Evolutionary conservation across 1,140 invertebrate genomes (phyloP), one percentile per base, ranked within the genome.

Genomic region (Parapsyche elsis): DNA sequence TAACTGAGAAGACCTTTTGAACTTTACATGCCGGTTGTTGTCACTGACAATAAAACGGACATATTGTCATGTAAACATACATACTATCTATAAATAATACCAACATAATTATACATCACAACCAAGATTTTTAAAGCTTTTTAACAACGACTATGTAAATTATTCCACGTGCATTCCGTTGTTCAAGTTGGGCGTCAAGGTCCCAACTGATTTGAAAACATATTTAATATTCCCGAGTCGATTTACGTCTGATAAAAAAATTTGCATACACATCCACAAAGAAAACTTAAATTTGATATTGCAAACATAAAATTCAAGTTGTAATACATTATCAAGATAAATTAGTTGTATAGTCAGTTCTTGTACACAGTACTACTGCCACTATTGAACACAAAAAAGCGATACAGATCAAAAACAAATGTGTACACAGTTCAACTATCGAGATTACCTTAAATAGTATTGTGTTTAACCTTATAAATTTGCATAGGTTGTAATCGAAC

Each of bases 161-260:
- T 67, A 67, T 67, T 67, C 64, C 26, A 30, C 2, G 24, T n/a
- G 16, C 24, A 67, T 67, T 9, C 64, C 19, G 12, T 26, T 23
- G 30, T 67, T 26, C 24, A 30, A 67, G 24, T 67, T 67, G 19
- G 14, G 10, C 23, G 64, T 67, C 64, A 67, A 67, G 64, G 64
- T 67, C 21, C 24, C 21, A 23, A 19, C 12, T 23, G 24, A 67
- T 67, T 23, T 61, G 57, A 61, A 61, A 16, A 61, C 57, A 61
- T 61, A 19, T 61, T 67, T 67, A 67, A 67, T 67, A 67, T 67
- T 67, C 64, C 24, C 7, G 21, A 12, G 64, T 67, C 64, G 64
- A 67, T 53, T 12, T 2, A 38, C 1, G 49, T 12, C 10, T 5
- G 49, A 53, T 53, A 53, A 14, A 53, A 14, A 53, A 53, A 53